phyloP scores from a whole-genome alignment of 2,888 invertebrate genomes.

The Lissonota sp. region DNA sequence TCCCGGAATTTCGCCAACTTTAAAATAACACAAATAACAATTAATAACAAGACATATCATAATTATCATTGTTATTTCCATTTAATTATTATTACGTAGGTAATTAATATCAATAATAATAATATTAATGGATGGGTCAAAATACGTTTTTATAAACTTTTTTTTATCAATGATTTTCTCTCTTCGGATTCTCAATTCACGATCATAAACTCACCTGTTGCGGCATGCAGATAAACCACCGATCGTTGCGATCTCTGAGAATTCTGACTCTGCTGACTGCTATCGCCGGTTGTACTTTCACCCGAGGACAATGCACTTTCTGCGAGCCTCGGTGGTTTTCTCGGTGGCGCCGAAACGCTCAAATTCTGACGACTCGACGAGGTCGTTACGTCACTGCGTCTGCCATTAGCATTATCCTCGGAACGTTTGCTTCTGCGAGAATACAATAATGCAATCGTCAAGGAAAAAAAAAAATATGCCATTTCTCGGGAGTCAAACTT shows the following conservation, averaged over 20 bases:
- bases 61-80: too few relatives aligned
- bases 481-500: too few relatives aligned
- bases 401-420: conserved; percentile 77
- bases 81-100: too few relatives aligned
- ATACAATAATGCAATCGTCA: too few relatives aligned
- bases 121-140: too few relatives aligned
- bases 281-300: conserved; percentile 84
- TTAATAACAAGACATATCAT: too few relatives aligned
- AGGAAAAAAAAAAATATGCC: too few relatives aligned
- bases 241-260: conserved; percentile 89
- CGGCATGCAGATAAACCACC: conserved; percentile 93
- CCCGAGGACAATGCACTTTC: conserved; percentile 82
- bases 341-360: conserved; percentile 75
- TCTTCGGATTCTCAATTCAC: not conserved
- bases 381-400: conserved; percentile 77
- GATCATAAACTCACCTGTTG: conserved; percentile 86
- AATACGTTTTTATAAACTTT: too few relatives aligned
- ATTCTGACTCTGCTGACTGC: conserved; percentile 88
- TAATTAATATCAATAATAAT: too few relatives aligned
- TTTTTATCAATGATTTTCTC: not conserved
- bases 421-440: conserved; percentile 54
- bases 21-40: conserved; percentile 66
- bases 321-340: conserved; percentile 80
- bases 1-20: conserved; percentile 93
- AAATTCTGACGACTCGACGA: conserved; percentile 76